phyloP scores from a whole-genome alignment of 2,113 vertebrate species.

The Ursus arctos region DNA sequence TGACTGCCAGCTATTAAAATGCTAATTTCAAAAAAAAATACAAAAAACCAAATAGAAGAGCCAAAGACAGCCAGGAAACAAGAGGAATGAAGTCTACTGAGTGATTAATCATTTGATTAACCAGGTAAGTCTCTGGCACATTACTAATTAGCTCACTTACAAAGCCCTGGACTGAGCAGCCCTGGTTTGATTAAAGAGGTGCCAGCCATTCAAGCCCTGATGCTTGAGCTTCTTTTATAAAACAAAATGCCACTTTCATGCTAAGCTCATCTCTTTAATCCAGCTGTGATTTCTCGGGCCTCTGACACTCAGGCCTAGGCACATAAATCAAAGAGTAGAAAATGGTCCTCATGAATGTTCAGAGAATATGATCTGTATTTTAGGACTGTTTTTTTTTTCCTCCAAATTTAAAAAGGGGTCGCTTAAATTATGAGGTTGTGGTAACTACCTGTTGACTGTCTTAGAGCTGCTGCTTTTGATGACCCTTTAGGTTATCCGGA shows the following conservation, averaged over 20 bases:
- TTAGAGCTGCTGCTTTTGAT: slow-evolving; percentile 60
- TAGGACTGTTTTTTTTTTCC: neutral
- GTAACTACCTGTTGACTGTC: slow-evolving; percentile 70
- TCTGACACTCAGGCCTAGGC: slow-evolving; percentile 61
- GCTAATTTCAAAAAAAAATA: slow-evolving; percentile 74
- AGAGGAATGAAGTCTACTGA: slow-evolving; percentile 64
- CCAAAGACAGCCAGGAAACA: slow-evolving; percentile 80
- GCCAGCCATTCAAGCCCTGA: slow-evolving; percentile 17
- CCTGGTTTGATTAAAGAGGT: slow-evolving; percentile 77
- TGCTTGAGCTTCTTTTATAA: slow-evolving; percentile 73
- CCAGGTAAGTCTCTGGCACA: slow-evolving; percentile 80
- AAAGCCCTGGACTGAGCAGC: slow-evolving; percentile 61
- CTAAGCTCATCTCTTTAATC: slow-evolving; percentile 68
- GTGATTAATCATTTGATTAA: slow-evolving; percentile 80
- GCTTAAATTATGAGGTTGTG: slow-evolving; percentile 68
- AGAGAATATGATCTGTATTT: slow-evolving; percentile 54
- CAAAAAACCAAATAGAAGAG: slow-evolving; percentile 61
- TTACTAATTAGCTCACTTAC: slow-evolving; percentile 80
- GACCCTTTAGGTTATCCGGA: slow-evolving; percentile 46
- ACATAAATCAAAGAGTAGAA: slow-evolving; percentile 79
- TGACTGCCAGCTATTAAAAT: slow-evolving; percentile 81
- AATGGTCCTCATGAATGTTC: slow-evolving; percentile 10
- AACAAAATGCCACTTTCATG: slow-evolving; percentile 69
- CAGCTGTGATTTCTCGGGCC: slow-evolving; percentile 67
- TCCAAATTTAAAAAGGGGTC: slow-evolving; percentile 57